Percentiles rank a stretch among this genome's conserved stretches.
Evolutionary conservation across 2,888 invertebrate genomes (phyloP).

Genomic region (Cosmia trapezina): DNA sequence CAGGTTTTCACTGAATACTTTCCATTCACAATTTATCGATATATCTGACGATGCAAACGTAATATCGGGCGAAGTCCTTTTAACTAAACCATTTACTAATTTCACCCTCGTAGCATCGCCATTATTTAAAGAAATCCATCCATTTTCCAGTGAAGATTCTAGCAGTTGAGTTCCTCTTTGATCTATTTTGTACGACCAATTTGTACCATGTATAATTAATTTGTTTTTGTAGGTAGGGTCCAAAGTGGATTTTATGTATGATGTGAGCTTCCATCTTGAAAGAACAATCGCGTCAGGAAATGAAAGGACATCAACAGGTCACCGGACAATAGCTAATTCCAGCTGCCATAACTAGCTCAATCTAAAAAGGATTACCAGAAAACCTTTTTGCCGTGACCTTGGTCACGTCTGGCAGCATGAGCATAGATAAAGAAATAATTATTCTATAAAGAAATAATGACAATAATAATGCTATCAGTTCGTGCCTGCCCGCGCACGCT

Average conservation of each 20-base stretch:
- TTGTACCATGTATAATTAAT: too few species aligned
- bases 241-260: neutral
- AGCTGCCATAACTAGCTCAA: constrained; percentile 29
- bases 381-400: constrained; percentile 46
- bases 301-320: constrained; percentile 24
- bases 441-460: constrained; percentile 46
- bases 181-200: too few species aligned
- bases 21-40: too few species aligned
- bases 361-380: constrained; percentile 35
- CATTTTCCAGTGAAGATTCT: too few species aligned
- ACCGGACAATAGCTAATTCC: constrained; percentile 52
- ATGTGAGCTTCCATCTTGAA: neutral
- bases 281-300: constrained; percentile 12
- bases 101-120: too few species aligned
- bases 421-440: constrained; percentile 33
- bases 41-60: too few species aligned
- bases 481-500: constrained; percentile 56
- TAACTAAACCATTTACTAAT: too few species aligned
- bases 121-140: too few species aligned
- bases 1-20: too few species aligned
- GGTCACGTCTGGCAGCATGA: constrained; percentile 32
- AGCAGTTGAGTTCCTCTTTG: too few species aligned
- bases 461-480: constrained; percentile 50
- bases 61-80: too few species aligned
- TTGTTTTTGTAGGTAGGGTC: neutral